A percentile compares a stretch with the other conserved stretches of the same genome.
phyloP scores from a whole-genome alignment of 2,113 vertebrate species.

The Coryphaenoides rupestris region DNA sequence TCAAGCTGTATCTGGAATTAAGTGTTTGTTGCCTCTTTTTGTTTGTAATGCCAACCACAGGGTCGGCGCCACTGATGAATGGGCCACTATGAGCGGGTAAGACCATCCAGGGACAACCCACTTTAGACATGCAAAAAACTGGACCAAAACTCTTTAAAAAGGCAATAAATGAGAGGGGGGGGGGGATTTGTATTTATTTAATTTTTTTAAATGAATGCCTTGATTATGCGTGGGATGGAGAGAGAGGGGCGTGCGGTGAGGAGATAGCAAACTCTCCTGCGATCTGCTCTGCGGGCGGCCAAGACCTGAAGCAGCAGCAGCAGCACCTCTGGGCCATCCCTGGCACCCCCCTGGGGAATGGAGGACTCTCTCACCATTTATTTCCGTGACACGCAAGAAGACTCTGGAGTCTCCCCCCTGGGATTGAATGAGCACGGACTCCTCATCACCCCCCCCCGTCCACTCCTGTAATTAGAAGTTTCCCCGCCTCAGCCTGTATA shows the following conservation, averaged over 20 bases:
- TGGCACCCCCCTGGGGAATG: constrained; percentile 24
- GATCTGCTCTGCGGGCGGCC: too few species aligned
- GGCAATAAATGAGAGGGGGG: constrained; percentile 75
- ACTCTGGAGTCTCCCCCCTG: constrained; percentile 39
- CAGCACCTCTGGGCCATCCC: constrained; percentile 60
- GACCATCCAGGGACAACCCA: constrained; percentile 70
- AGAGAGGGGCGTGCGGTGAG: constrained; percentile 49
- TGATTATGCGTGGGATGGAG: too few species aligned
- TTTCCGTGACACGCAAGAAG: constrained; percentile 55
- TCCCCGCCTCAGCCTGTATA: constrained; percentile 53
- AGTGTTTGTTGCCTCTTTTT: too few species aligned
- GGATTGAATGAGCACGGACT: constrained; percentile 49
- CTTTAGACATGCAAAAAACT: too few species aligned
- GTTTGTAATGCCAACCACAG: constrained; percentile 75
- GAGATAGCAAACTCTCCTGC: constrained; percentile 22
- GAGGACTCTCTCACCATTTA: constrained; percentile 57
- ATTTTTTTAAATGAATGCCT: too few species aligned
- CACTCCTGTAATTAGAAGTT: constrained; percentile 65
- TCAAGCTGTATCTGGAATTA: too few species aligned
- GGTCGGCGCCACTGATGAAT: constrained; percentile 93
- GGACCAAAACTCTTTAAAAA: constrained; percentile 70
- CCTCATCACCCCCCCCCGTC: too few species aligned
- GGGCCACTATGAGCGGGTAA: constrained; percentile 86
- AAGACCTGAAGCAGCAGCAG: constrained; percentile 41
- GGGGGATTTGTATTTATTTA: too few species aligned